A percentile compares a stretch with the other conserved stretches of the same genome.
These are phyloP conservation scores for Myoxocephalus aenaeus DNA, from an alignment of 2,797 vertebrate genomes.

Conservation along the genomic window DNA sequence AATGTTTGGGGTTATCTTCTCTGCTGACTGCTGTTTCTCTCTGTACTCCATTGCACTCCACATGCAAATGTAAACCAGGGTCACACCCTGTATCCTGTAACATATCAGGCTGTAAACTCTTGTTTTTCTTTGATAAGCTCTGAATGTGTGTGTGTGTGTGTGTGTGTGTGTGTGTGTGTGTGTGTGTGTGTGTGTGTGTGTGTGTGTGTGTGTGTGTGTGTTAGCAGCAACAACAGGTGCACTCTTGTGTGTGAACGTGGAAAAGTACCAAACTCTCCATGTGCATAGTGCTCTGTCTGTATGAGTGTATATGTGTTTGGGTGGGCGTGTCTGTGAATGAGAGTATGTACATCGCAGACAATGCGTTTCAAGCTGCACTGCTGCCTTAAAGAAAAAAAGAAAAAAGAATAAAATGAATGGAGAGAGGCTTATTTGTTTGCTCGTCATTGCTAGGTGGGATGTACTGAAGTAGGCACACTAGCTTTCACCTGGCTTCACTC, in stretches of 20 bases:
- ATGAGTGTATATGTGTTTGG: slow-evolving; percentile 33
- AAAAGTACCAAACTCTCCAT: slow-evolving; percentile 58
- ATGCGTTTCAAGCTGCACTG: slow-evolving; percentile 39
- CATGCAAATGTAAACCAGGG: slow-evolving; percentile 78
- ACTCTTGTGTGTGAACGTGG: slow-evolving; percentile 32
- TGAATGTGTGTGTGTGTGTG: slow-evolving; percentile 21
- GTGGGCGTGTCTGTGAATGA: slow-evolving; percentile 39
- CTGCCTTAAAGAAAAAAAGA: slow-evolving; percentile 20
- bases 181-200: not conserved
- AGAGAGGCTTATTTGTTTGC: slow-evolving; percentile 53
- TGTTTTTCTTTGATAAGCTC: slow-evolving; percentile 78
- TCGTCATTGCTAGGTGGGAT: slow-evolving; percentile 53
- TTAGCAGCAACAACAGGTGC: slow-evolving; percentile 67
- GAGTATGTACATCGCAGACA: slow-evolving; percentile 51
- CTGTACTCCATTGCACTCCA: slow-evolving; percentile 72
- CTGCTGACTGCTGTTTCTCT: slow-evolving; percentile 73
- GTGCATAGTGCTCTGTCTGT: slow-evolving; percentile 14
- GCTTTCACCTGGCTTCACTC: slow-evolving; percentile 65
- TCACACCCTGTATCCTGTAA: slow-evolving; percentile 75
- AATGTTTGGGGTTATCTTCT: slow-evolving; percentile 82
- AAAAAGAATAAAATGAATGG: slow-evolving; percentile 5
- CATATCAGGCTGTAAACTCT: slow-evolving; percentile 74
- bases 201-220: slow-evolving; percentile 22
- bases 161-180: slow-evolving; percentile 1
- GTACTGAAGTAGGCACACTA: slow-evolving; percentile 45